Base-by-base conservation (phyloP, 2,113 vertebrate species). In the Ammodytes dubius region DNA sequence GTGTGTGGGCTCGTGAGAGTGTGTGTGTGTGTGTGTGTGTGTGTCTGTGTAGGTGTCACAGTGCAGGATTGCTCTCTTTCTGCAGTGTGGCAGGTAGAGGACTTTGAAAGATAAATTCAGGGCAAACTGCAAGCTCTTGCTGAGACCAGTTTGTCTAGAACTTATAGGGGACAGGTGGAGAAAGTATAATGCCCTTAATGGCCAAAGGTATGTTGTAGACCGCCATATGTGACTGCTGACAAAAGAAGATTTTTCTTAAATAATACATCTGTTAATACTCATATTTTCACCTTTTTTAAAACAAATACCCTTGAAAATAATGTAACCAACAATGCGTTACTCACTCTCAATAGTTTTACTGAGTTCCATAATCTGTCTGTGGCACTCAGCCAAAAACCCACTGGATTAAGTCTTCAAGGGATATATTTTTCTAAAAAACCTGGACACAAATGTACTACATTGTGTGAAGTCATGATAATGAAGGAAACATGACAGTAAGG, bases 91-190 rank as follows among this genome's bases (percentile, higher is more conserved):
- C 80, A 67, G 80, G 79, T 57, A 42, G 68, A 82, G 60, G 78
- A 64, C 74, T 64, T 82, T 77, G 45, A 64, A 57, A 81, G 70
- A 79, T 61, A 64, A 77, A 54, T 65, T 59, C 9, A 75, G 57
- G 57, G 70, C 58, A 69, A 67, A 80, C 42, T 70, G 42, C 7
- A 37, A 76, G 45, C 66, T 63, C 80, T 75, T 65, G 66, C 74
- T 78, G 58, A 84, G 74, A 65, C 57, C 78, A 43, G 59, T 69
- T 56, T 45, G 47, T 52, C 49, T 53, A 74, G 40, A 54, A 53
- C 39, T 27, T 68, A 27, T 10, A 13, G n/a, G 27, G 42, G 27
- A 53, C 27, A 64, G 58, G 49, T 8, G 46, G 53, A 72, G 35
- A 63, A 52, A 8, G 19, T 49, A 0, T 27, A 8, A 58, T n/a